Evolutionary conservation across 2,888 invertebrate genomes (phyloP).

Genomic region (Augiades crinisus): DNA sequence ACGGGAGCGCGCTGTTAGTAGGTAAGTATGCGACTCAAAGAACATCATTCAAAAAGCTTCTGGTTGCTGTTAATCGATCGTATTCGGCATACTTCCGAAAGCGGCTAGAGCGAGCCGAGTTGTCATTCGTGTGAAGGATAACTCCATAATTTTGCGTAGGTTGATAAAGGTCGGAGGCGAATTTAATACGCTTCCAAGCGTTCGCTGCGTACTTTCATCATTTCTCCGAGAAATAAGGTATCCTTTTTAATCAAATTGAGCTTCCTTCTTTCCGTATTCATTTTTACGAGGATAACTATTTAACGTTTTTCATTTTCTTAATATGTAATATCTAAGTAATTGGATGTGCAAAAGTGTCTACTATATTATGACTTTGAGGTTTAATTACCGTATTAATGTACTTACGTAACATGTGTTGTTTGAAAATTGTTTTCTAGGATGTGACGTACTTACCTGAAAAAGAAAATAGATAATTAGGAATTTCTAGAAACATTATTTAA

Average conservation of each 20-base stretch:
- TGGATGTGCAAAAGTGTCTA: too few relatives aligned
- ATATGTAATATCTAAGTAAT: too few relatives aligned
- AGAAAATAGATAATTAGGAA: background rate
- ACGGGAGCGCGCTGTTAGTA: constrained; percentile 21
- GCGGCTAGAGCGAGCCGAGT: constrained; percentile 24
- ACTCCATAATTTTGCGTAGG: constrained; percentile 4
- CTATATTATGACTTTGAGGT: too few relatives aligned
- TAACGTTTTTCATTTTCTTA: too few relatives aligned
- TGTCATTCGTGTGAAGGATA: constrained; percentile 20
- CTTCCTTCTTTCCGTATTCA: too few relatives aligned
- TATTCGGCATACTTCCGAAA: constrained; percentile 29
- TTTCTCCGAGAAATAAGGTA: background rate
- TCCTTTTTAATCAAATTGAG: background rate
- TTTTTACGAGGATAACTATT: too few relatives aligned
- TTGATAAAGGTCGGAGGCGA: constrained; percentile 3
- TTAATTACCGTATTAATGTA: too few relatives aligned
- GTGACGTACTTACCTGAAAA: background rate
- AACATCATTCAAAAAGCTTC: constrained; percentile 39
- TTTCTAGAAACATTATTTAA: too few relatives aligned
- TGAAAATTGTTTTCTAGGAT: too few relatives aligned
- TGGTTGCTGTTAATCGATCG: constrained; percentile 38
- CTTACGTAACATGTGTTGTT: too few relatives aligned
- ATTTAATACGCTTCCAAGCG: constrained; percentile 9
- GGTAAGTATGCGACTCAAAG: constrained; percentile 29
- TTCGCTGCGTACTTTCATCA: background rate